Conservation (phyloP, 2,888 invertebrate genomes). For the Abrostola triplasia region DNA sequence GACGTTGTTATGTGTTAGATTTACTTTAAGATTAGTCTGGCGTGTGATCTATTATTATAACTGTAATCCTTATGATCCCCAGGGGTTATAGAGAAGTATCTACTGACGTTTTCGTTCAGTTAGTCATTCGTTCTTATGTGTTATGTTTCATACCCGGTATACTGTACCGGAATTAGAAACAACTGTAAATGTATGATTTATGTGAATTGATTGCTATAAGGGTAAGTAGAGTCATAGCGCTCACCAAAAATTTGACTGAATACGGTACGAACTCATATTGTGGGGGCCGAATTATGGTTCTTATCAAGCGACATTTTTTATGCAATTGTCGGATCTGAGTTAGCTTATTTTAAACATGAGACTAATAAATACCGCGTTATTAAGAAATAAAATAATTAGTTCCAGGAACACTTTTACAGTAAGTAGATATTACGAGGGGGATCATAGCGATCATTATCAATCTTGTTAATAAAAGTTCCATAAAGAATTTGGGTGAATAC, state of each 20-base stretch:
- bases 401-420: too few relatives aligned
- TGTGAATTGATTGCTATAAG: too few relatives aligned
- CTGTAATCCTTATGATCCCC: constrained; percentile 22
- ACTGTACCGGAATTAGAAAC: background rate
- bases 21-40: constrained; percentile 45
- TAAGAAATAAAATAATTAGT: background rate
- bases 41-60: constrained; percentile 41
- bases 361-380: background rate
- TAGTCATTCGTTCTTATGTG: constrained; percentile 11
- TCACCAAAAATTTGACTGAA: too few relatives aligned
- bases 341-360: background rate
- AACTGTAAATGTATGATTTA: too few relatives aligned
- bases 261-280: too few relatives aligned
- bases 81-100: constrained; percentile 23
- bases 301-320: too few relatives aligned
- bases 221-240: too few relatives aligned
- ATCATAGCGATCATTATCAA: background rate
- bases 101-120: constrained; percentile 32
- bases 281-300: too few relatives aligned
- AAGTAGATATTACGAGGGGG: too few relatives aligned
- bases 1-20: constrained; percentile 46
- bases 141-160: background rate
- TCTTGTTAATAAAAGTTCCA: background rate
- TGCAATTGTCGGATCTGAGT: too few relatives aligned
- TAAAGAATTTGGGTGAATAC: background rate